Evolutionary conservation across 2,113 vertebrate species (phyloP), one percentile per base, ranked within the genome.

Genomic region (Neoarius graeffei): DNA sequence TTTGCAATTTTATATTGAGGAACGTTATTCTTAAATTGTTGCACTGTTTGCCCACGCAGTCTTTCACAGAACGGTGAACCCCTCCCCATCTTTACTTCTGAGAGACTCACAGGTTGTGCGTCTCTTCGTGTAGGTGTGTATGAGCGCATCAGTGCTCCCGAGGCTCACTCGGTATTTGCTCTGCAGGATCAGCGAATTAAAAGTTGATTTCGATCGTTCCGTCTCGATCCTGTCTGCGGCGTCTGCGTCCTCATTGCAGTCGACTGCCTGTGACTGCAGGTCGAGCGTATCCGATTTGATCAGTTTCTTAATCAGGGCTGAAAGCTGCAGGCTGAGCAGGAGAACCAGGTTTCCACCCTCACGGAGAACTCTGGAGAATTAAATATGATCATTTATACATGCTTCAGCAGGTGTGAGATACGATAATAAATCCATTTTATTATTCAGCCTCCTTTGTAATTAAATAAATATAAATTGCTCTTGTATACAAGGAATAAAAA

Each of bases 131-230:
- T 96, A 99, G 87, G 95, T 97, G 93, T 94, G 92, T 67, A 99
- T 95, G 83, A 98, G 95, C 10, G 97, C 97, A 27, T 96, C 96
- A 1, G 96, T 98, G 57, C 92, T 94, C 0, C 98, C 98, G 66
- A 98, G 95, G 91, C 97, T 96, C 71, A 99, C 94, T 66, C 92
- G 93, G 86, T 96, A 91, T 73, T 93, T 88, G 2, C 92, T 91
- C 54, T 94, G 91, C 4, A 92, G 94, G 81, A 94, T 88, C 90
- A 99, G 90, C 3, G 95, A 96, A 52, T 92, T 87, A 5, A 95
- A 30, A n/a, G 25, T 85, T 2, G 94, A 8, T 50, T 69, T 27
- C 0, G 7, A 35, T 23, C 23, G 67, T 30, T n/a, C 11, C n/a
- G 50, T 82, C 27, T 76, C 66, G 17, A 7, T 14, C 8, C 71